Percentiles rank a stretch among this genome's conserved stretches.
Conservation (phyloP, 2,888 invertebrate genomes). For the Philonicus albiceps region DNA sequence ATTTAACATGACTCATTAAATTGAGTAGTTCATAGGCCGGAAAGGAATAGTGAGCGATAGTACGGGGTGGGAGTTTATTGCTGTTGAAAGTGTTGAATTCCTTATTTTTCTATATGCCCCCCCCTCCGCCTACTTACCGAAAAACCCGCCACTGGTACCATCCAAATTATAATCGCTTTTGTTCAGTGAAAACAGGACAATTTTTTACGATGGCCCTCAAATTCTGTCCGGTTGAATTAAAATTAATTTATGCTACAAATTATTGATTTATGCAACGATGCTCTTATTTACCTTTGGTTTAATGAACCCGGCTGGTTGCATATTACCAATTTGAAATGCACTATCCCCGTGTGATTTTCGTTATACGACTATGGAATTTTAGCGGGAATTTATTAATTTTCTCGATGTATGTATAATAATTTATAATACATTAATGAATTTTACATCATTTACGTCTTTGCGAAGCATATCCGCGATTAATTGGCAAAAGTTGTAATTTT, state of each 20-base stretch:
- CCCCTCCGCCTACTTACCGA: neutral
- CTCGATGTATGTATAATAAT: neutral
- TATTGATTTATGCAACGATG: neutral
- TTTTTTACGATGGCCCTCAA: neutral
- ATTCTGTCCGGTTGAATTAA: neutral
- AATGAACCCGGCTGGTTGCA: neutral
- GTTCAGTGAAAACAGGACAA: neutral
- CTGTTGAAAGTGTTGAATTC: neutral
- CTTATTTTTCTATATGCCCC: neutral
- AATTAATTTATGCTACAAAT: constrained; percentile 27
- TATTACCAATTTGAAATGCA: neutral
- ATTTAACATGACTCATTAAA: constrained; percentile 13
- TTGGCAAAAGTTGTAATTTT: neutral
- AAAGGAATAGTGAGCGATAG: neutral
- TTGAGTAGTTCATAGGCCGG: neutral
- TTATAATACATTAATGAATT: neutral
- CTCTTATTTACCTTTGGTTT: neutral
- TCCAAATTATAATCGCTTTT: neutral
- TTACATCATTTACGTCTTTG: neutral
- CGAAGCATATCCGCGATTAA: neutral
- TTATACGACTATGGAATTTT: no score
- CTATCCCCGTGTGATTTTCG: neutral
- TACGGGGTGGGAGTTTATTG: neutral
- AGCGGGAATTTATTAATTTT: neutral
- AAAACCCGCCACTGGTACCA: neutral